Evolutionary conservation across 2,888 invertebrate species (phyloP), one percentile per base, ranked within the genome.

Genomic region (Sialis fuliginosa): DNA sequence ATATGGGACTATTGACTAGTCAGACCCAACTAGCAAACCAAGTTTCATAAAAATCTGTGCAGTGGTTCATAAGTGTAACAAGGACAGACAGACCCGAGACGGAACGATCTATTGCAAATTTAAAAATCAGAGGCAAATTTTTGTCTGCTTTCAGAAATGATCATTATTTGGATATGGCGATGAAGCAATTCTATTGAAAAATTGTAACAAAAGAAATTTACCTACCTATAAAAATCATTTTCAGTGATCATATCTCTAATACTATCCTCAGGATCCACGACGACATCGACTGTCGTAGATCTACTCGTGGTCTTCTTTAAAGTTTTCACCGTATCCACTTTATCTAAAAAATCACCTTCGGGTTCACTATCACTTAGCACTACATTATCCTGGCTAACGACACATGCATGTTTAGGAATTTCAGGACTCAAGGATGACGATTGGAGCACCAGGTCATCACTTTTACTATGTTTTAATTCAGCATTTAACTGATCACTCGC

Each of bases 181-280:
- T n/a, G n/a, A 42, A 13, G 6, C 1, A 7, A n/a, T 42, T 42
- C 2, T 30, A 30, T 30, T 42, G 30, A 3, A 31, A 5, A 44
- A 44, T 34, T 35, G 44, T 34, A 44, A 9, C 8, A 22, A 22
- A 22, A 44, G 42, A 30, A 8, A 6, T 33, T 32, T 34, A 56
- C 57, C 54, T 57, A 75, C 75, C 72, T 70, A 61, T 75, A 75
- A 56, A 76, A 69, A 59, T 76, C 75, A 57, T 76, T 75, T 57
- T 74, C 75, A 6, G 72, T 71, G 49, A 76, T 71, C 55, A 76
- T 75, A 58, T 75, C 76, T 46, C 74, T 63, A 51, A 76, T 74
- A 52, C 74, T 74, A 54, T 75, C 74, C 57, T 75, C 74, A n/a
- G 76, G 75, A 58, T 75, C 74, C 12, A 37, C n/a, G 45, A 75